phyloP scores from a whole-genome alignment of 2,888 invertebrate species.

The Diarsia brunnea region DNA sequence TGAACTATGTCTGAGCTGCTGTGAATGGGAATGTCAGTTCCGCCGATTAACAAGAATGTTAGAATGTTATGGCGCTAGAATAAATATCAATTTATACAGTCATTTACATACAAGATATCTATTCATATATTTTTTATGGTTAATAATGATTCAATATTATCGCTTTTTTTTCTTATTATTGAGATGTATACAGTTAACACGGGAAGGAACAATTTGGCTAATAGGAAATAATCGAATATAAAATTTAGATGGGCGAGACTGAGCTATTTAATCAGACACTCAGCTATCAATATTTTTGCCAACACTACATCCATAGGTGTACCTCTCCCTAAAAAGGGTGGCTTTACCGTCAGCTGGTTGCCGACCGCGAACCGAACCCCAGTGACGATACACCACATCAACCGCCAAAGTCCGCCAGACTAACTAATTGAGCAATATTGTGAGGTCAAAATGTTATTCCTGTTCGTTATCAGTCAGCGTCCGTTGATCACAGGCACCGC shows the following conservation, averaged over 20 bases:
- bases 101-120: background rate
- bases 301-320: background rate
- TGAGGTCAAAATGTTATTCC: slow-evolving; percentile 50
- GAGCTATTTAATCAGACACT: background rate
- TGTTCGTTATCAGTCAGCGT: slow-evolving; percentile 41
- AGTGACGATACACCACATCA: slow-evolving; percentile 6
- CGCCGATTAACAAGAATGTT: background rate
- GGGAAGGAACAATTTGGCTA: background rate
- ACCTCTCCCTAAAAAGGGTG: slow-evolving; percentile 12
- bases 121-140: no score
- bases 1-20: background rate
- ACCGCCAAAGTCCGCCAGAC: slow-evolving; percentile 6
- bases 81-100: background rate
- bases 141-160: no score
- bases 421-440: slow-evolving; percentile 47
- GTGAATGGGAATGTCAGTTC: slow-evolving; percentile 7
- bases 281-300: background rate
- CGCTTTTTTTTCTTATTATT: background rate
- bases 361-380: slow-evolving; percentile 11
- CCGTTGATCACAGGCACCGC: slow-evolving; percentile 57
- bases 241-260: background rate
- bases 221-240: background rate
- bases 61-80: slow-evolving; percentile 1
- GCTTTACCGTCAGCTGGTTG: slow-evolving; percentile 4
- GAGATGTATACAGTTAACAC: background rate